These are phyloP conservation scores for Diorhabda sublineata DNA, from an alignment of 1,140 invertebrate species.

Conservation along the genomic window DNA sequence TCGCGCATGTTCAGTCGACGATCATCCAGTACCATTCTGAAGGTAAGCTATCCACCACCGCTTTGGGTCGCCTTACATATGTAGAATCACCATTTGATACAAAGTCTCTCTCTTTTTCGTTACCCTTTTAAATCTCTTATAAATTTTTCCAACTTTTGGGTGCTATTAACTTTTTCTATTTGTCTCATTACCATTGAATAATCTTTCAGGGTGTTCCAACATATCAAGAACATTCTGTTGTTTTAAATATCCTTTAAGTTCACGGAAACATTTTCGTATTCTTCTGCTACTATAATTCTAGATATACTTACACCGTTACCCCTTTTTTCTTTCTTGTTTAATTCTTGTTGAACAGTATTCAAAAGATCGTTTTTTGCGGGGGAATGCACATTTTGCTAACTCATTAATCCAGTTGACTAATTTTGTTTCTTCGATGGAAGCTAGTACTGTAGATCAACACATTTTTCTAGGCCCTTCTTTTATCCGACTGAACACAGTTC, in stretches of 20 bases:
- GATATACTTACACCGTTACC: background rate
- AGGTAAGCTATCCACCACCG: slow-evolving; percentile 33
- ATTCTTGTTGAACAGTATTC: background rate
- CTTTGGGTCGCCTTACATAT: slow-evolving; percentile 19
- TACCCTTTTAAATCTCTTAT: background rate
- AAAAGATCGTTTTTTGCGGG: background rate
- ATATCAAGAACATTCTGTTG: slow-evolving; percentile 25
- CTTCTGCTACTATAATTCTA: background rate
- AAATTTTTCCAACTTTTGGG: no score
- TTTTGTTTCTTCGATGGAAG: slow-evolving; percentile 22
- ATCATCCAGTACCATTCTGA: slow-evolving; percentile 29
- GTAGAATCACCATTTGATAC: slow-evolving; percentile 34
- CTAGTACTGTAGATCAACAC: slow-evolving; percentile 24
- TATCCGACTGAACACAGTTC: slow-evolving; percentile 7
- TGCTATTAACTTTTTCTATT: no score
- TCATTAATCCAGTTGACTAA: slow-evolving; percentile 22
- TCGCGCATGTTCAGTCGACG: no score
- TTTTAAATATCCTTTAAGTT: slow-evolving; percentile 7
- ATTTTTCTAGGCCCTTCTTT: slow-evolving; percentile 23
- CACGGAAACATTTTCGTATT: no score
- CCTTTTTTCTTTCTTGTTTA: slow-evolving; percentile 9
- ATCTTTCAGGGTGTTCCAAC: slow-evolving; percentile 32
- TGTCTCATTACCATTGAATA: slow-evolving; percentile 37
- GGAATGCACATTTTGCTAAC: no score
- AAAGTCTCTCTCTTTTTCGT: slow-evolving; percentile 32